These are phyloP conservation scores for Styela plicata DNA, from an alignment of 23 tunicate species.

Conservation along the genomic window DNA sequence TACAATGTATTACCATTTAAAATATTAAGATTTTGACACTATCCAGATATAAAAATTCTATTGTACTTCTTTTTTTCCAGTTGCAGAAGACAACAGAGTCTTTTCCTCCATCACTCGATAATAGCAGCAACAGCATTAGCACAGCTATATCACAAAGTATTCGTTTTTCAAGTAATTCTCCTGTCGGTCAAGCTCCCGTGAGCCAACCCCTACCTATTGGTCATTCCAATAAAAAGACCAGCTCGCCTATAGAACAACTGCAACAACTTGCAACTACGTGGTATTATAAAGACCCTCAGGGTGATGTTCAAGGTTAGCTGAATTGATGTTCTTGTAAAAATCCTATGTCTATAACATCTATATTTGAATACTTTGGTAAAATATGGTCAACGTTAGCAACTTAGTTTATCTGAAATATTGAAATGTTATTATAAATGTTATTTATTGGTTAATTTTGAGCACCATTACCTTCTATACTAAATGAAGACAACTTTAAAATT, in stretches of 20 bases:
- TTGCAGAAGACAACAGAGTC: neutral
- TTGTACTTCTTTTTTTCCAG: neutral
- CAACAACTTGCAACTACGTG: slow-evolving; percentile 60
- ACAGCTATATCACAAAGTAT: neutral
- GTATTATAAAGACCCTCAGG: slow-evolving; percentile 99
- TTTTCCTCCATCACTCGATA: neutral
- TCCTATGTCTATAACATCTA: too few relatives aligned
- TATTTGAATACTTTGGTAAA: too few relatives aligned
- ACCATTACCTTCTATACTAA: too few relatives aligned
- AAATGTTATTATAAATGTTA: too few relatives aligned
- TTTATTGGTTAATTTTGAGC: too few relatives aligned
- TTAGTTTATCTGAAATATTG: too few relatives aligned
- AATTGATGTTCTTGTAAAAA: too few relatives aligned
- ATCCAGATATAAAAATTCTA: too few relatives aligned
- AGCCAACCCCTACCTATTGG: neutral
- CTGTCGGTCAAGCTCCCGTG: slow-evolving; percentile 19
- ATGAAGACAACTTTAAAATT: too few relatives aligned
- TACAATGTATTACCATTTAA: too few relatives aligned
- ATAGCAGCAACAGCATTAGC: neutral
- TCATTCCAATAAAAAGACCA: slow-evolving; percentile 30
- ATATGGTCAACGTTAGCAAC: too few relatives aligned
- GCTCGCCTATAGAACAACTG: slow-evolving; percentile 29
- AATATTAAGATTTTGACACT: too few relatives aligned
- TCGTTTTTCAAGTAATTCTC: neutral
- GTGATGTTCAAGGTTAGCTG: slow-evolving; percentile 84